These are phyloP conservation scores for Oscheius sp. DNA, from an alignment of 2,888 invertebrate genomes.

Conservation along the genomic window DNA sequence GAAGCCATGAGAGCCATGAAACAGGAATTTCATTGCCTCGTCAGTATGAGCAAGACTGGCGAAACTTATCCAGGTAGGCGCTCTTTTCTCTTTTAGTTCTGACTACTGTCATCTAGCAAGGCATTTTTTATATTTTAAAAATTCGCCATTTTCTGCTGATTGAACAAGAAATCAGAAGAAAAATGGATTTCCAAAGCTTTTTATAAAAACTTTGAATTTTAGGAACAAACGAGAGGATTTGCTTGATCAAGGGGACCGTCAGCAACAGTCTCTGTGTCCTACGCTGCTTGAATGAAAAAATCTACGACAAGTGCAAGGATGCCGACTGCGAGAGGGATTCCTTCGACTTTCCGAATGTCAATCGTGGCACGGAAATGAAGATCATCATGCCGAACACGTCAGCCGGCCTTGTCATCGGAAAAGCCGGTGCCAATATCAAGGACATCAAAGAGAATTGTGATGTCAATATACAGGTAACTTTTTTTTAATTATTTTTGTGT, in stretches of 20 bases:
- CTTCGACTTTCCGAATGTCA: slow-evolving; percentile 67
- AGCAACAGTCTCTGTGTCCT: slow-evolving; percentile 90
- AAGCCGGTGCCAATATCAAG: slow-evolving; percentile 93
- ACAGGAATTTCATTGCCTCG: slow-evolving; percentile 94
- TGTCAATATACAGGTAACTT: slow-evolving; percentile 54
- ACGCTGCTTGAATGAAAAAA: slow-evolving; percentile 94
- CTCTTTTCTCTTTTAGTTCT: too few species aligned
- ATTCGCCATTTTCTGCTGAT: neutral
- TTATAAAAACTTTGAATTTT: slow-evolving; percentile 28
- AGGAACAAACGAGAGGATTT: slow-evolving; percentile 88
- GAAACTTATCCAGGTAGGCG: slow-evolving; percentile 99
- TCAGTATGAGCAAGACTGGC: slow-evolving; percentile 99
- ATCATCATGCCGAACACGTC: slow-evolving; percentile 95
- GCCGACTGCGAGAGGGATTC: slow-evolving; percentile 78
- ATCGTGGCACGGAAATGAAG: slow-evolving; percentile 80
- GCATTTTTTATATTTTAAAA: too few species aligned
- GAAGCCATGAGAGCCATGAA: slow-evolving; percentile 97
- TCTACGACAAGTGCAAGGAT: slow-evolving; percentile 91
- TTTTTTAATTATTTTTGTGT: neutral
- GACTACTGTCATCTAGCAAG: too few species aligned
- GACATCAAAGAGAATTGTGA: slow-evolving; percentile 67
- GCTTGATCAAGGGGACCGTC: slow-evolving; percentile 89
- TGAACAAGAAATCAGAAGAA: neutral
- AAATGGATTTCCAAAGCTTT: neutral
- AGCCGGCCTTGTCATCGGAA: slow-evolving; percentile 96